phyloP scores from a whole-genome alignment of 2,113 vertebrate species.

The Antigone vipio region DNA sequence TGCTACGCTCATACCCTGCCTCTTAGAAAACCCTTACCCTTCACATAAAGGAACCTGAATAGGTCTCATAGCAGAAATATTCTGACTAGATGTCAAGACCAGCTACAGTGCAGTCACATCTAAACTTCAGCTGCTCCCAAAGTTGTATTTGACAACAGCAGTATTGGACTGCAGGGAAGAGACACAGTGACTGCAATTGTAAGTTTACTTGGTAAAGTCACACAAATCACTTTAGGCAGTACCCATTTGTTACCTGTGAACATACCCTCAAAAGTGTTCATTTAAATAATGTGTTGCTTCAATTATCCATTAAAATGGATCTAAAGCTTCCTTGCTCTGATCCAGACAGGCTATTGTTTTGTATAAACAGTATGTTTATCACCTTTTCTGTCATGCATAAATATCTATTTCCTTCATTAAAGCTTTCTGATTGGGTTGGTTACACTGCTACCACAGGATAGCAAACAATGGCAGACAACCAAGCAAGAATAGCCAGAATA shows the following conservation, averaged over 20 bases:
- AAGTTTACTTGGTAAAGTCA: neutral
- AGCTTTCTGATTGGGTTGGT: constrained; percentile 67
- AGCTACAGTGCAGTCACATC: neutral
- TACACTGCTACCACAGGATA: constrained; percentile 72
- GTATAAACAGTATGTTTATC: neutral
- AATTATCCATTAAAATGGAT: neutral
- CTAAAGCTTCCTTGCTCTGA: neutral
- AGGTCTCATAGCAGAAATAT: neutral
- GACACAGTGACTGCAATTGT: neutral
- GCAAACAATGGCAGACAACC: constrained; percentile 77
- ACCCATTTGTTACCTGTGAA: neutral
- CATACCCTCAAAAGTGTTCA: neutral
- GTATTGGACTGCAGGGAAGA: neutral
- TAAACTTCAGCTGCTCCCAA: neutral
- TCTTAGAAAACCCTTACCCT: neutral
- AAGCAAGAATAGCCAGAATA: constrained; percentile 72
- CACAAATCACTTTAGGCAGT: neutral
- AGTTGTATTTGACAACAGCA: neutral
- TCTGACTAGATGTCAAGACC: neutral
- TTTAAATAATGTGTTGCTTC: neutral
- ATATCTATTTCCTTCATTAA: constrained; percentile 69
- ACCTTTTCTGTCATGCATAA: constrained; percentile 50
- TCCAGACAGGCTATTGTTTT: constrained; percentile 15
- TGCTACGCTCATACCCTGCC: neutral
- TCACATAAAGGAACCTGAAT: neutral